Evolutionary conservation across 2,113 vertebrate species (phyloP).

Genomic region (Planiliza haematocheilus): DNA sequence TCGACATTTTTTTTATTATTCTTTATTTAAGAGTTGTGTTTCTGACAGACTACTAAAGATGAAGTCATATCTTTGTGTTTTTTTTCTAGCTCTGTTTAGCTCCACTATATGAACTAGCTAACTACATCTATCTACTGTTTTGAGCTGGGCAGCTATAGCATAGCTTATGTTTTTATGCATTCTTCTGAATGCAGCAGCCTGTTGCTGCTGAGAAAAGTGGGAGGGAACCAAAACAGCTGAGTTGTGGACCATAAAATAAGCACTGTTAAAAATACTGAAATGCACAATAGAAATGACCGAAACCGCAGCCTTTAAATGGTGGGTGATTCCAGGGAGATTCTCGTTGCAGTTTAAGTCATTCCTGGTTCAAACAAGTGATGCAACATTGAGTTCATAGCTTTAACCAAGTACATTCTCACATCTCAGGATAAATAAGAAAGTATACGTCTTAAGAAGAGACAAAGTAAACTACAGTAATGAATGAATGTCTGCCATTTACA

Average conservation of each 20-base stretch:
- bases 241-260: slow-evolving; percentile 3
- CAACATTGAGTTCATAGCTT: background rate
- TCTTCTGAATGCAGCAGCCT: no score
- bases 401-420: background rate
- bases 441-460: background rate
- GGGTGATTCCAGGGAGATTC: no score
- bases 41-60: no score
- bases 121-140: no score
- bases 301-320: no score
- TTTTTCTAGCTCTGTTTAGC: no score
- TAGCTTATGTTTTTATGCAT: no score
- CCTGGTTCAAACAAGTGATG: background rate
- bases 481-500: background rate
- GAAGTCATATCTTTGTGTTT: slow-evolving; percentile 5
- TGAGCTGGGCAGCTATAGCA: no score
- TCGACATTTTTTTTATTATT: no score
- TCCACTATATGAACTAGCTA: background rate
- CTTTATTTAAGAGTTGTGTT: no score
- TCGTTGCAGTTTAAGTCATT: background rate
- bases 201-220: no score
- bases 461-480: background rate
- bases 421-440: background rate
- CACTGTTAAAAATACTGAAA: background rate
- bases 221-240: no score
- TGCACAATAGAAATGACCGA: background rate